Evolutionary conservation across 2,888 invertebrate species (phyloP), one percentile per base, ranked within the genome.

Genomic region (Dynastes maya): DNA sequence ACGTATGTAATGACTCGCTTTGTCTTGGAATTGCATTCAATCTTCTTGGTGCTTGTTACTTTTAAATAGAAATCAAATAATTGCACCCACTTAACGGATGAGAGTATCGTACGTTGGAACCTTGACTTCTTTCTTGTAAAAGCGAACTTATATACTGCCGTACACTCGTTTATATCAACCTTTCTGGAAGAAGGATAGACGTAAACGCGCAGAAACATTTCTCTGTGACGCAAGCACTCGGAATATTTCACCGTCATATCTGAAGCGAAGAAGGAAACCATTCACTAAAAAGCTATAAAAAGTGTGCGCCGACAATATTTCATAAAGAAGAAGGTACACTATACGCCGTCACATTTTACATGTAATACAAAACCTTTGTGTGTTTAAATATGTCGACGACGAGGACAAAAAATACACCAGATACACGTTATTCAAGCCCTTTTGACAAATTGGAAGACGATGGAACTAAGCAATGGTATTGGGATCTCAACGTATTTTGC

Each of bases 301-400:
- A 51, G 68, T 51, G 51, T 68, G 51, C 51, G 68, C 51, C 51
- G 51, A 51, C 68, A 68, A 51, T 68, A 68, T 68, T 68, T 68
- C 68, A 68, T 68, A 68, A 68, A 51, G 68, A 68, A 68, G 68
- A 49, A 58, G 16, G 22, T 22, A 58, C 2, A 22, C 22, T 22
- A 40, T 16, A 45, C 13, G 63, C 32, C 32, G 8, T 72, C 72
- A 37, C 58, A 37, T 72, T 58, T 58, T 72, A 72, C 72, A 58
- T 72, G 72, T 61, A 61, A 72, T 72, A 72, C 58, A 53, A 72
- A 29, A 72, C 72, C 58, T 61, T 55, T 72, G 58, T 58, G 72
- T 72, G 58, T 58, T 72, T 72, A 72, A 72, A 72, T 72, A 72
- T 58, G 72, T 58, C 37, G 58, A 72, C 40, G 51, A 29, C 16